Conservation (phyloP, 2,797 vertebrate genomes). For the Lagorchestes hirsutus region DNA sequence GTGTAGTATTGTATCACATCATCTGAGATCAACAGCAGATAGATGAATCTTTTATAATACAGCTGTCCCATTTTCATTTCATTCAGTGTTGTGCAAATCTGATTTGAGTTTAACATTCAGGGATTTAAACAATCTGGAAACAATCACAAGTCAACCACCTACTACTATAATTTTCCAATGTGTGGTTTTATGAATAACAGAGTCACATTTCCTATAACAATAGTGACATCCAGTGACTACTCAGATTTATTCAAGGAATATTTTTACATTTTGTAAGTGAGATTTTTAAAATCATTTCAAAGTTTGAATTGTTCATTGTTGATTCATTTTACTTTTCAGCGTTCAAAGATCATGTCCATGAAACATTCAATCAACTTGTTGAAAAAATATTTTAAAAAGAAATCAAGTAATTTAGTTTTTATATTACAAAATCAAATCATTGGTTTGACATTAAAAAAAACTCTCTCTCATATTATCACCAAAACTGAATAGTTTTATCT, state of each 20-base stretch:
- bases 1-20: background rate
- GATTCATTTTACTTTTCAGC: background rate
- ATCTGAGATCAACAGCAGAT: background rate
- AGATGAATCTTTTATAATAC: background rate
- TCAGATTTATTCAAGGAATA: conserved; percentile 40
- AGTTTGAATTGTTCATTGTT: background rate
- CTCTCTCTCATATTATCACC: no score
- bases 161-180: background rate
- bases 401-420: background rate
- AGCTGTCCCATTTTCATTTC: background rate
- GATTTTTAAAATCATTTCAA: background rate
- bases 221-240: conserved; percentile 73
- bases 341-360: background rate
- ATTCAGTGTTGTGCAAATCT: background rate
- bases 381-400: background rate
- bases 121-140: background rate
- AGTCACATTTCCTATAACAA: conserved; percentile 51
- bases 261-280: background rate
- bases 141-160: background rate
- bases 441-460: no score
- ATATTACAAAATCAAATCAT: background rate
- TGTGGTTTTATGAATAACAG: background rate
- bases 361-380: background rate
- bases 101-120: background rate
- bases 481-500: no score